These are phyloP conservation scores for Manis crassicaudata DNA, from an alignment of 2,797 vertebrate species.

Conservation along the genomic window DNA sequence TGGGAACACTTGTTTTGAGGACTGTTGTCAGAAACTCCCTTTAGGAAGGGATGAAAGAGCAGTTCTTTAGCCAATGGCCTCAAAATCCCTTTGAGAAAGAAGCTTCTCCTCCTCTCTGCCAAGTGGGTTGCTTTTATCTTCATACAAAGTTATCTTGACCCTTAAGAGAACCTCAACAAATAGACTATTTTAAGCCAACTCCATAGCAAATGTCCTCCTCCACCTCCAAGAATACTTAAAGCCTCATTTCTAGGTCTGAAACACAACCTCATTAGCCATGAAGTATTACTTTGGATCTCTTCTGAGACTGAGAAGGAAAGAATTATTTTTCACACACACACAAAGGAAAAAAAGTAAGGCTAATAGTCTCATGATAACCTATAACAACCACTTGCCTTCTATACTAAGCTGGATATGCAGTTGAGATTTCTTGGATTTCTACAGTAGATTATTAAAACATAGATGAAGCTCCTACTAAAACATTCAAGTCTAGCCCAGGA, in stretches of 20 bases:
- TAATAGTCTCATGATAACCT: neutral
- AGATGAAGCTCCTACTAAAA: neutral
- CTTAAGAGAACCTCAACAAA: constrained; percentile 52
- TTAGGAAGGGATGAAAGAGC: constrained; percentile 45
- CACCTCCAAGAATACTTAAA: neutral
- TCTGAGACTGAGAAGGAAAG: neutral
- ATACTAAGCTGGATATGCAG: neutral
- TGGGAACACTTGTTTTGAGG: neutral
- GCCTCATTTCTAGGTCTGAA: neutral
- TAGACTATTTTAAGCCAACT: neutral
- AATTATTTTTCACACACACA: neutral
- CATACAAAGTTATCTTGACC: constrained; percentile 27
- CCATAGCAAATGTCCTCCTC: neutral
- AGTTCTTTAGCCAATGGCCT: neutral
- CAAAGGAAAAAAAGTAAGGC: neutral
- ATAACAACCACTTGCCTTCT: neutral
- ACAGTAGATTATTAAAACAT: neutral
- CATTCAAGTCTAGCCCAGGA: neutral
- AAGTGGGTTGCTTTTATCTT: constrained; percentile 44
- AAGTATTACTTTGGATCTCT: neutral
- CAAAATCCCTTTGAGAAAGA: constrained; percentile 30
- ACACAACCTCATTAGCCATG: neutral
- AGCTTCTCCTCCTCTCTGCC: constrained; percentile 34
- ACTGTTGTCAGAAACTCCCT: neutral
- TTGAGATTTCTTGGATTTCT: neutral